A percentile compares a stretch with the other conserved stretches of the same genome.
These are phyloP conservation scores for Physeter macrocephalus DNA, from an alignment of 2,113 vertebrate species.

Conservation along the genomic window DNA sequence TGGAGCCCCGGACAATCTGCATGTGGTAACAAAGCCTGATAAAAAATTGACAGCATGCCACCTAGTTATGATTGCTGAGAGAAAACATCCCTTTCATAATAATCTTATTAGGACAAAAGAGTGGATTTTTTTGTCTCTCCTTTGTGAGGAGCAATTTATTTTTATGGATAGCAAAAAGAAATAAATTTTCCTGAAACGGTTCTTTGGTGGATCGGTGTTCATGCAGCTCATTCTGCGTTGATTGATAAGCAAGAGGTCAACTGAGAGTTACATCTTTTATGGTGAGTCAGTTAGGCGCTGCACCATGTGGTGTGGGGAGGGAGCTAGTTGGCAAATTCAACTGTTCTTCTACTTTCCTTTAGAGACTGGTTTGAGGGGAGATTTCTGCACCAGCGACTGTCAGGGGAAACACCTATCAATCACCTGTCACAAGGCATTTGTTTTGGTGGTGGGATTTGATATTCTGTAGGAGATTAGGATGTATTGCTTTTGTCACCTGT, in stretches of 20 bases:
- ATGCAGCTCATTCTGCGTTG: constrained; percentile 78
- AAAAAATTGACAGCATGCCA: constrained; percentile 63
- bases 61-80: constrained; percentile 51
- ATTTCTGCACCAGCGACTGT: constrained; percentile 42
- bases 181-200: constrained; percentile 79
- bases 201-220: constrained; percentile 71
- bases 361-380: constrained; percentile 1
- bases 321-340: constrained; percentile 20
- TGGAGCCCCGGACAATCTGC: not conserved
- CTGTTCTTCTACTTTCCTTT: fast-evolving
- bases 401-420: constrained; percentile 40
- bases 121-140: constrained; percentile 56
- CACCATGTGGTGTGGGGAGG: not conserved
- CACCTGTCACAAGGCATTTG: constrained; percentile 45
- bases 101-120: constrained; percentile 70
- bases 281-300: not conserved
- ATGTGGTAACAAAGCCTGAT: constrained; percentile 36
- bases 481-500: not conserved
- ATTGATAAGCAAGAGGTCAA: constrained; percentile 86
- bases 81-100: constrained; percentile 75
- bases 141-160: constrained; percentile 78
- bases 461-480: constrained; percentile 9
- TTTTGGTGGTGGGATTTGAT: constrained; percentile 65
- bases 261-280: constrained; percentile 80
- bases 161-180: constrained; percentile 83